phyloP scores from a whole-genome alignment of 2,113 vertebrate species.

The Penelope pileata region DNA sequence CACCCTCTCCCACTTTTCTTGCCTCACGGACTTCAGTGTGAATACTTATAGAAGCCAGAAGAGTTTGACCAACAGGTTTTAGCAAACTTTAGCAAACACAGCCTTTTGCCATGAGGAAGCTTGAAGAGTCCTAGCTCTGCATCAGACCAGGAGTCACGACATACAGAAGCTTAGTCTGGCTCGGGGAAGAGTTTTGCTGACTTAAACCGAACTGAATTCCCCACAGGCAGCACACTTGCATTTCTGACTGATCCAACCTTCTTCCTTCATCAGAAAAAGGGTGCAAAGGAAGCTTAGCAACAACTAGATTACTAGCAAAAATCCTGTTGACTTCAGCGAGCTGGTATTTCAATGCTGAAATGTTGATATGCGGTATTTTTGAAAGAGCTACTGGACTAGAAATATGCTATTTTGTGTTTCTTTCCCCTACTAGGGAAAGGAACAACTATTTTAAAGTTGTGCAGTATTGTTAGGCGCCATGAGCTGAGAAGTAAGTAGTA shows the following conservation, averaged over 20 bases:
- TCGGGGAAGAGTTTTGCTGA: not conserved
- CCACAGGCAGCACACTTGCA: fast-evolving
- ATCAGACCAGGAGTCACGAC: not conserved
- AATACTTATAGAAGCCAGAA: not conserved
- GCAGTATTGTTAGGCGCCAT: not conserved
- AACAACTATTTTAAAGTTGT: not conserved
- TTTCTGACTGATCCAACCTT: not conserved
- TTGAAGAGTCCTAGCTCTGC: fast-evolving
- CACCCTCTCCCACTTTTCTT: not conserved
- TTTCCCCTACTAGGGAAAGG: not conserved
- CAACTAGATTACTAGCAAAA: not conserved
- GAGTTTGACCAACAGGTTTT: not conserved
- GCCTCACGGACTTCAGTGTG: not conserved
- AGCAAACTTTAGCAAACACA: not conserved
- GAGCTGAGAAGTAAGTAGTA: not conserved
- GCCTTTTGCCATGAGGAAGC: not conserved
- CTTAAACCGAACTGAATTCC: not conserved
- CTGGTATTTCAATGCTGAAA: not conserved
- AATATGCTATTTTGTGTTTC: not conserved
- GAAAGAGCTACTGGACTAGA: not conserved
- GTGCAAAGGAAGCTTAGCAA: not conserved
- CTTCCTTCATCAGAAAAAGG: not conserved
- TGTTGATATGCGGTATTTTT: not conserved
- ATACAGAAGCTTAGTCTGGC: not conserved
- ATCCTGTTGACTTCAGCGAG: not conserved